Conservation (phyloP, 2,797 vertebrate genomes). For the Anas capensis region DNA sequence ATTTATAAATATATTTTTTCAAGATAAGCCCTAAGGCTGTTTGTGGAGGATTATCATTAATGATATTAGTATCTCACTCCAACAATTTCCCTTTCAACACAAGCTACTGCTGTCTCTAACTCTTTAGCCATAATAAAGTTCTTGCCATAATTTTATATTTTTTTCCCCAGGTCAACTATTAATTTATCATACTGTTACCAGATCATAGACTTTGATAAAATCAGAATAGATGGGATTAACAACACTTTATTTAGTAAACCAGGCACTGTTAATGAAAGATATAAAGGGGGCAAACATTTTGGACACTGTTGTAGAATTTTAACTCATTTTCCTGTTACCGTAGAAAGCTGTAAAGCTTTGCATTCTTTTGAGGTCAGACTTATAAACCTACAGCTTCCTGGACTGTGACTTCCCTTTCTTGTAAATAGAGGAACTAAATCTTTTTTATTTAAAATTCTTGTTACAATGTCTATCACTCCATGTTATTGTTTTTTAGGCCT, state of each 20-base stretch:
- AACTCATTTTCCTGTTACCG: not conserved
- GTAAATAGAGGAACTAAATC: not conserved
- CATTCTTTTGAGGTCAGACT: not conserved
- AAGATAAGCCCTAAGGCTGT: conserved; percentile 23
- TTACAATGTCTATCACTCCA: not conserved
- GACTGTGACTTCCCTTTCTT: not conserved
- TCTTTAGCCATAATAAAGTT: conserved; percentile 15
- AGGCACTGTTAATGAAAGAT: not conserved
- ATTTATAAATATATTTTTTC: not conserved
- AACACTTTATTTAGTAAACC: not conserved
- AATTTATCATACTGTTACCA: not conserved
- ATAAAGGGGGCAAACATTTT: not conserved
- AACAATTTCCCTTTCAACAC: conserved; percentile 44
- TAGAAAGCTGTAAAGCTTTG: not conserved
- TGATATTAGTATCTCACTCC: not conserved
- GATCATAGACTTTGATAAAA: not conserved
- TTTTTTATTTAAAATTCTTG: not conserved
- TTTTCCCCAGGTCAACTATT: not conserved
- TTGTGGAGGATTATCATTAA: conserved; percentile 42
- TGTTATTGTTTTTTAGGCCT: not conserved
- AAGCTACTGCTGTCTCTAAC: not conserved
- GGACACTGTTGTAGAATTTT: not conserved
- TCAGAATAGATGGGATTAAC: not conserved
- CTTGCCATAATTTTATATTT: not conserved
- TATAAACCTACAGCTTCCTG: not conserved